Evolutionary conservation across 1,140 invertebrate species (phyloP), one percentile per base, ranked within the genome.

Genomic region (Megalopta genalis): DNA sequence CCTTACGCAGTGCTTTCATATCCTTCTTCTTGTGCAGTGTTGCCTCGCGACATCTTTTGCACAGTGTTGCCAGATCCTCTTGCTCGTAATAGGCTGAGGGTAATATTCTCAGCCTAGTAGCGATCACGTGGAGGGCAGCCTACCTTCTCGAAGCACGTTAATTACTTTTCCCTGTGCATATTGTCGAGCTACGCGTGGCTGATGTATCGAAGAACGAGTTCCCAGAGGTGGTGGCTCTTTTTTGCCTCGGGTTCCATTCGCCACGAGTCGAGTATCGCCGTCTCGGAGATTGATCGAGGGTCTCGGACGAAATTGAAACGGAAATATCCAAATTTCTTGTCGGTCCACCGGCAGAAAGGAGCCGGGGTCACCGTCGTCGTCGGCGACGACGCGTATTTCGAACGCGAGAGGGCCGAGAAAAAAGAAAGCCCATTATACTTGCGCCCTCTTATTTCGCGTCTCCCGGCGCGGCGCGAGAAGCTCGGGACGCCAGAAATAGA

Each of bases 301-400:
- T 60, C 16, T 37, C 27, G 23, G 65, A 18, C 32, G 65, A 46
- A 62, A 80, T 59, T 66, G 76, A 84, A 80, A 75, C 46, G 39
- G 72, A 79, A 74, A 80, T 73, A 49, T 77, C 62, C 77, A 54
- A 63, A 57, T 83, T 67, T 80, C 66, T 63, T 71, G 9, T 23
- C 49, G 9, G 0, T 9, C 62, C n/a, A n/a, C 6, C 42, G 12
- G 27, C 21, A 32, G 64, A 66, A 46, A 49, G 49, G 49, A 52
- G 49, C 39, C 9, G 21, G 64, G n/a, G 39, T 3, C 21, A 18
- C 12, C 7, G 60, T 16, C 60, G 60, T 46, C 14, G 49, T 18
- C 60, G 14, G 64, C 59, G 46, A 49, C 32, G 32, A 32, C 32
- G 32, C 49, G 75, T 68, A 64, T 75, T 78, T 83, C 76, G 70